Evolutionary conservation across 2,113 vertebrate species (phyloP).

Genomic region (Pachycephala philippinensis): DNA sequence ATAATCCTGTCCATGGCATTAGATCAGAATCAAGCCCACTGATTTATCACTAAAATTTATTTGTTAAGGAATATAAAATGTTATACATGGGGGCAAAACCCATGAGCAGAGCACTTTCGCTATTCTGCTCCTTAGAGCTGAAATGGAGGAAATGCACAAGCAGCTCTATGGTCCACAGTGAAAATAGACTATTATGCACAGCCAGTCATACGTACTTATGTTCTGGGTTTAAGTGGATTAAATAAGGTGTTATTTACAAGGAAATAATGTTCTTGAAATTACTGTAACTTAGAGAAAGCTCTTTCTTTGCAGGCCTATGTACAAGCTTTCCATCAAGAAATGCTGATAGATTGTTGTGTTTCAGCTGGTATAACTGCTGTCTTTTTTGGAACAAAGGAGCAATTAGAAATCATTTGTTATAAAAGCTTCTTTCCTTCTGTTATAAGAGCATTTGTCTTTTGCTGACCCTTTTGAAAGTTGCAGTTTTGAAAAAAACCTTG

Average conservation of each 20-base stretch:
- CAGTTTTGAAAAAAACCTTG: conserved; percentile 75
- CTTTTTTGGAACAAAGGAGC: conserved; percentile 87
- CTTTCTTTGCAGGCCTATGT: conserved; percentile 55
- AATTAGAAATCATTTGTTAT: conserved; percentile 97
- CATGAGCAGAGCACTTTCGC: not conserved
- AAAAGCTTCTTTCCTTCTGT: conserved; percentile 90
- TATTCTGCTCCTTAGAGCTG: not conserved
- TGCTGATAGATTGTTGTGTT: conserved; percentile 73
- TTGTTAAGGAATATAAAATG: not conserved
- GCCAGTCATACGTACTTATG: conserved; percentile 1
- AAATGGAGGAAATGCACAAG: not conserved
- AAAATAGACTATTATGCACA: not conserved
- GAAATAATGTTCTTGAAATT: conserved; percentile 77
- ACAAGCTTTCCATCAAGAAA: conserved; percentile 81
- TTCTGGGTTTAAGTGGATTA: conserved; percentile 53
- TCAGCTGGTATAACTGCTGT: conserved; percentile 77
- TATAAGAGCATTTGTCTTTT: conserved; percentile 85
- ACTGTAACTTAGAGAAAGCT: conserved; percentile 70
- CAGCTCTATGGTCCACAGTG: not conserved
- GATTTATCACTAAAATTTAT: not conserved
- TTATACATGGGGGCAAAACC: not conserved
- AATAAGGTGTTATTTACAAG: conserved; percentile 57
- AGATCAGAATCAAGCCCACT: not conserved
- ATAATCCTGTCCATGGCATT: not conserved
- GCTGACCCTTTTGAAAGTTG: conserved; percentile 90